Evolutionary conservation across 2,888 invertebrate species (phyloP).

Genomic region (Lamproptera curius): DNA sequence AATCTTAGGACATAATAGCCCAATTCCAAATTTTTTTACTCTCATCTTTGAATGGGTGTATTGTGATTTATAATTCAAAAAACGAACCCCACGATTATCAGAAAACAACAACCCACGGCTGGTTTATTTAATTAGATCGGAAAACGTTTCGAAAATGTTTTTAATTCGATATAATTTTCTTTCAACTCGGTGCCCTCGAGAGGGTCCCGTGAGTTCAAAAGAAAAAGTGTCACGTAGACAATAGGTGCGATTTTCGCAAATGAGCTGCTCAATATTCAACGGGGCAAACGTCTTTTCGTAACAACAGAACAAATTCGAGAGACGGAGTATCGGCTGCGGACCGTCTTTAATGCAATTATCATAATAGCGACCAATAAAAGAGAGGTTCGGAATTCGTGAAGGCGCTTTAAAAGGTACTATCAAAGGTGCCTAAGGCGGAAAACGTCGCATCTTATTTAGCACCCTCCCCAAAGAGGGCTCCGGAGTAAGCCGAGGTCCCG

Average conservation of each 20-base stretch:
- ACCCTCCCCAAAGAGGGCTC: conserved; percentile 57
- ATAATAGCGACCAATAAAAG: conserved; percentile 77
- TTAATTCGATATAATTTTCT: conserved; percentile 47
- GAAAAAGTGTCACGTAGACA: conserved; percentile 69
- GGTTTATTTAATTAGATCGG: conserved; percentile 6
- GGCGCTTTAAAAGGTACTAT: conserved; percentile 74
- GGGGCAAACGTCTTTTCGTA: conserved; percentile 64
- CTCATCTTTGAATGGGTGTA: too few species aligned
- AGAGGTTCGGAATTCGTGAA: conserved; percentile 72
- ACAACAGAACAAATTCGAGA: conserved; percentile 74
- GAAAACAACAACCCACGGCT: conserved; percentile 11
- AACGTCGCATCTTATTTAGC: conserved; percentile 76
- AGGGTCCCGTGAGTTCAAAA: conserved; percentile 37
- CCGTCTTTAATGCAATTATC: conserved; percentile 74
- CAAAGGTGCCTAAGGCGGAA: conserved; percentile 73
- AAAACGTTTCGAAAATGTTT: conserved; percentile 27
- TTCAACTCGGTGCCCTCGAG: conserved; percentile 33
- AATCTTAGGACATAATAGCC: too few species aligned
- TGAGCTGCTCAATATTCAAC: conserved; percentile 74
- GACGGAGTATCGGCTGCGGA: conserved; percentile 70
- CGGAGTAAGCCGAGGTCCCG: conserved; percentile 45
- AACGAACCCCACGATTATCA: not conserved
- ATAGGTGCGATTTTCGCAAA: conserved; percentile 72
- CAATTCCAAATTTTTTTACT: too few species aligned
- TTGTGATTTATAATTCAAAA: too few species aligned